Conservation (phyloP, 2,113 vertebrate species). For the Suncus etruscus region DNA sequence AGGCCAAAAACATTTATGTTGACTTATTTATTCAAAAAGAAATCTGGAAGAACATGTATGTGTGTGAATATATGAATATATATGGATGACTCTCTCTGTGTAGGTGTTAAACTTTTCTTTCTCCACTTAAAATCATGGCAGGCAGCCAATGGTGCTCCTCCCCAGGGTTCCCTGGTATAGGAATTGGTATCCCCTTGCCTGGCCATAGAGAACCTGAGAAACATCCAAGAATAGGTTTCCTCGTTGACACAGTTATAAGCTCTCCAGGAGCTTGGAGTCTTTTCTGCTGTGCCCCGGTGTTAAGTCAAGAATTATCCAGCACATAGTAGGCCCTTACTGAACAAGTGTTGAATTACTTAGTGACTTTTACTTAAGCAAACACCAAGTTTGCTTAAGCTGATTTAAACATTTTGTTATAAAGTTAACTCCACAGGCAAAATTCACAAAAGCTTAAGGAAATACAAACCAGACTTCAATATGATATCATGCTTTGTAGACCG, state of each 20-base stretch:
- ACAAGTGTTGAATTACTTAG: background rate
- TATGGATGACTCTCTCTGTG: slow-evolving; percentile 32
- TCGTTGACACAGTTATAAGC: background rate
- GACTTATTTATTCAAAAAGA: slow-evolving; percentile 13
- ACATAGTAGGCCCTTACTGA: background rate
- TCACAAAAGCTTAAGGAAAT: slow-evolving; percentile 24
- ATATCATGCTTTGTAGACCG: background rate
- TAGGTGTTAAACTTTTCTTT: slow-evolving; percentile 5
- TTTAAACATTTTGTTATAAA: slow-evolving; percentile 45
- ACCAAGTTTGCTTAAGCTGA: slow-evolving; percentile 31
- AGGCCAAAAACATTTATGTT: slow-evolving; percentile 22
- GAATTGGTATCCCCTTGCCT: slow-evolving; percentile 27
- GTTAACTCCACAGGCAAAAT: slow-evolving; percentile 44
- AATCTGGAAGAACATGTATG: slow-evolving; percentile 26
- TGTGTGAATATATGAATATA: background rate
- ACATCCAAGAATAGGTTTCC: slow-evolving; percentile 17
- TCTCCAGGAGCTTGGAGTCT: background rate
- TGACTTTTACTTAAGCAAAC: too few relatives aligned
- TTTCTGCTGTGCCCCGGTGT: background rate
- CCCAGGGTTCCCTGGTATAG: background rate
- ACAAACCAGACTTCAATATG: background rate
- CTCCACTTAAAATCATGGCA: slow-evolving; percentile 27
- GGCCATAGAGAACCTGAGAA: background rate
- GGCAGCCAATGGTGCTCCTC: background rate
- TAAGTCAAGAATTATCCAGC: slow-evolving; percentile 7